Evolutionary conservation across 2,888 invertebrate genomes (phyloP), one percentile per base, ranked within the genome.

Genomic region (Pristionchus exspectatus): DNA sequence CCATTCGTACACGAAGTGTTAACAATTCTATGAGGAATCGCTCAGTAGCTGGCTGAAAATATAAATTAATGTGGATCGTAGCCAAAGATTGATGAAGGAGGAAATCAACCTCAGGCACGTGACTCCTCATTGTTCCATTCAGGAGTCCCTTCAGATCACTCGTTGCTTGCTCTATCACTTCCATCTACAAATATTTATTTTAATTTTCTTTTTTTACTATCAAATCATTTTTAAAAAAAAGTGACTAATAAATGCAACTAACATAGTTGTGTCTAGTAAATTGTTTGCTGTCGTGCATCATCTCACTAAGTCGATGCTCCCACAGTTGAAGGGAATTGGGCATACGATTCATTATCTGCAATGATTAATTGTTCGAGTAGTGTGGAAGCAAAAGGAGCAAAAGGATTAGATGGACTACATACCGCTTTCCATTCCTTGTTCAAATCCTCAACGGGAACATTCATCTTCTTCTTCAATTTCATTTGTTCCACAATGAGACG

Each of bases 341-440:
- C 63, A 86, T 14, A 44, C 66, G 86, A 30, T 86, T 33, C 63
- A 86, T 66, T 24, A 66, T 24, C 86, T 86, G 44, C 24, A 66
- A 38, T 18, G 3, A 38, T 30, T 30, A 27, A 72, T n/a, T 9
- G 27, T 24, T 72, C 27, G 27, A 16, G 27, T 72, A 27, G 5
- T 72, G 24, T 69, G 2, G n/a, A 69, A 69, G 12, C 18, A 69
- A 2, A 24, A 24, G 69, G 12, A 1, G 30, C 10, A 24, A 30
- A 72, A 2, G 16, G 27, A 72, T n/a, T 72, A 16, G 30, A 16
- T 72, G 16, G 16, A 30, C 27, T 30, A 72, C 16, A 72, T 56
- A 84, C 84, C 21, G n/a, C 56, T 21, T 84, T 84, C 84, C 84
- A 84, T 66, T 86, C 86, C 38, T 86, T 38, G 21, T 66, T 66